Evolutionary conservation across 2,113 vertebrate species (phyloP).

Genomic region (Tursiops truncatus): DNA sequence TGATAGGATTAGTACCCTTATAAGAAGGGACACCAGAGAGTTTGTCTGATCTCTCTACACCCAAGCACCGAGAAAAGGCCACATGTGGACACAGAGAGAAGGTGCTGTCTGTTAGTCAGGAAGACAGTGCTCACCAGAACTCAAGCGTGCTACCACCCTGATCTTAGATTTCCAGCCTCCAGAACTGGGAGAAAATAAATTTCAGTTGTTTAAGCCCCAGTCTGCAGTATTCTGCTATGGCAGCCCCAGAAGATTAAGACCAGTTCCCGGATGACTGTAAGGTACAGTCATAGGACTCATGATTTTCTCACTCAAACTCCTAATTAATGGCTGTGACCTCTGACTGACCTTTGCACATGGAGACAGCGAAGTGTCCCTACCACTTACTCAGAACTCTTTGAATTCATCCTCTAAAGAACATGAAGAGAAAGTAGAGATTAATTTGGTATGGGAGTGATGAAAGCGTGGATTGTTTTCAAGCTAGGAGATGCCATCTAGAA

Average conservation of each 20-base stretch:
- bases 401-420: background rate
- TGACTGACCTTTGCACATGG: rapidly evolving
- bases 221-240: rapidly evolving
- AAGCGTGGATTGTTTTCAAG: background rate
- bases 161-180: background rate
- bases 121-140: rapidly evolving
- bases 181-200: background rate
- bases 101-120: rapidly evolving
- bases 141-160: rapidly evolving
- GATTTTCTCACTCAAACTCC: background rate
- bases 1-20: background rate
- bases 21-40: background rate
- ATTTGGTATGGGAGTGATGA: background rate
- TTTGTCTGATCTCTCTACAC: background rate
- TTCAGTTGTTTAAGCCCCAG: background rate
- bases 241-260: rapidly evolving
- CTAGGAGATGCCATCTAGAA: background rate
- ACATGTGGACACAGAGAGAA: rapidly evolving
- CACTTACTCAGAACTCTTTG: too few relatives aligned
- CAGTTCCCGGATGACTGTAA: rapidly evolving
- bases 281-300: rapidly evolving
- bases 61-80: too few relatives aligned
- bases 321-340: background rate
- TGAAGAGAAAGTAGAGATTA: background rate
- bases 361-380: background rate